phyloP scores from a whole-genome alignment of 2,888 invertebrate genomes.

The Maniola hyperantus region DNA sequence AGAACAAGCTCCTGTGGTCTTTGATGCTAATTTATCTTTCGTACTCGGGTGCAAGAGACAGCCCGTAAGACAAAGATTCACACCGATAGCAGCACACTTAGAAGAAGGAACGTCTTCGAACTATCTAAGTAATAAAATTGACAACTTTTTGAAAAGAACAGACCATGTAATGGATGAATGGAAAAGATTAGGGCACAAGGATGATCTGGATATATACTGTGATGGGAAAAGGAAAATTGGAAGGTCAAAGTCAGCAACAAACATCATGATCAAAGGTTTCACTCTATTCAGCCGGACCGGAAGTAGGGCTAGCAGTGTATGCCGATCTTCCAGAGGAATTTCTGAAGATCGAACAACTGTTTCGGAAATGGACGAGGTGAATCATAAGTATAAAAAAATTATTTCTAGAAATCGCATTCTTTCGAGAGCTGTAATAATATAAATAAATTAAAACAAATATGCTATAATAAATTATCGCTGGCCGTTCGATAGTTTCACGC shows the following conservation, averaged over 20 bases:
- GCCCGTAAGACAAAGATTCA: constrained; percentile 85
- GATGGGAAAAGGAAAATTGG: constrained; percentile 74
- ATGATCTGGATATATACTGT: constrained; percentile 67
- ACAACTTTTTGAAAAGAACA: constrained; percentile 90
- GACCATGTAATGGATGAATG: constrained; percentile 96
- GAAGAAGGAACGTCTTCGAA: constrained; percentile 91
- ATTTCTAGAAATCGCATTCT: constrained; percentile 25
- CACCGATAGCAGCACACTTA: constrained; percentile 88
- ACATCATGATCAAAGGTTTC: constrained; percentile 92
- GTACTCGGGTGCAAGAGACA: constrained; percentile 89
- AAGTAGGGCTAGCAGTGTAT: constrained; percentile 82
- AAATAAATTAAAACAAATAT: constrained; percentile 48
- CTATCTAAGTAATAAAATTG: constrained; percentile 88
- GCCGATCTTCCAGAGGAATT: constrained; percentile 76
- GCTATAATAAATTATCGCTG: constrained; percentile 59
- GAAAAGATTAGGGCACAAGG: constrained; percentile 86
- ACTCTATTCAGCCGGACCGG: constrained; percentile 84
- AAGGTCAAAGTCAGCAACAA: constrained; percentile 89
- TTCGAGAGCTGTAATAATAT: constrained; percentile 28
- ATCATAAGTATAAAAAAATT: constrained; percentile 28
- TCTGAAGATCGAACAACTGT: constrained; percentile 85
- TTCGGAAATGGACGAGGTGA: constrained; percentile 86
- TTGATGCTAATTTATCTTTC: constrained; percentile 91
- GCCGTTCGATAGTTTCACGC: constrained; percentile 53
- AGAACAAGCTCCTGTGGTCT: constrained; percentile 90